Conservation (phyloP, 2,888 invertebrate genomes). For the Lasioglossum lativentre region DNA sequence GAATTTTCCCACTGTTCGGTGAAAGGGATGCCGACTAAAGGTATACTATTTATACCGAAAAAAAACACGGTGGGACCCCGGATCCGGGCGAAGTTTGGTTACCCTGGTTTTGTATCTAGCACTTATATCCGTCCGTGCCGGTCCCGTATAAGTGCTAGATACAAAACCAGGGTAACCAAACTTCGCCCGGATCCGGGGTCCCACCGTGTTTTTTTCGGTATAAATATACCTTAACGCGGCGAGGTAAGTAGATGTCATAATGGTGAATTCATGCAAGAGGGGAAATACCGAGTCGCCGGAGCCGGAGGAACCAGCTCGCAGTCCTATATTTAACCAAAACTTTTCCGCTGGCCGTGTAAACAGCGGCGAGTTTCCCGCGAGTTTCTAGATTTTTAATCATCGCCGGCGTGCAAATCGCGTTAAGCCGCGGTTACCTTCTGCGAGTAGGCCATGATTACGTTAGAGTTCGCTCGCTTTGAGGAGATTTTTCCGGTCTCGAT, state of each 20-base stretch:
- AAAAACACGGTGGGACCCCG: no score
- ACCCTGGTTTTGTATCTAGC: no score
- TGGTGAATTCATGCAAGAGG: not conserved
- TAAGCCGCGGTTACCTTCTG: not conserved
- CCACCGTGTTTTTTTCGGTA: no score
- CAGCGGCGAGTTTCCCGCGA: not conserved
- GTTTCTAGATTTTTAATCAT: constrained; percentile 8
- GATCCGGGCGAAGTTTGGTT: no score
- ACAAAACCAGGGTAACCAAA: no score
- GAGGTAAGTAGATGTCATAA: not conserved
- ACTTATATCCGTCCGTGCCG: no score
- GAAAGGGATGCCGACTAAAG: not conserved
- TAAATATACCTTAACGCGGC: no score
- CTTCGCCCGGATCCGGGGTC: no score
- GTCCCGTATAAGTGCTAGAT: no score
- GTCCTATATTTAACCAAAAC: not conserved
- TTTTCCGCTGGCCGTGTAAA: not conserved
- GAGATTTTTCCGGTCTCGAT: not conserved
- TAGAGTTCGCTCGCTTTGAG: not conserved
- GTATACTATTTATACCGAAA: no score
- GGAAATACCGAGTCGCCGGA: not conserved
- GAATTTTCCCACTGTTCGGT: not conserved
- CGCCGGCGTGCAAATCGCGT: not conserved
- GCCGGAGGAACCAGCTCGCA: not conserved
- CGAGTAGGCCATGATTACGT: not conserved